These are phyloP conservation scores for Paragorgia papillata DNA, from an alignment of 92 coral and sea anemone species.

Conservation along the genomic window DNA sequence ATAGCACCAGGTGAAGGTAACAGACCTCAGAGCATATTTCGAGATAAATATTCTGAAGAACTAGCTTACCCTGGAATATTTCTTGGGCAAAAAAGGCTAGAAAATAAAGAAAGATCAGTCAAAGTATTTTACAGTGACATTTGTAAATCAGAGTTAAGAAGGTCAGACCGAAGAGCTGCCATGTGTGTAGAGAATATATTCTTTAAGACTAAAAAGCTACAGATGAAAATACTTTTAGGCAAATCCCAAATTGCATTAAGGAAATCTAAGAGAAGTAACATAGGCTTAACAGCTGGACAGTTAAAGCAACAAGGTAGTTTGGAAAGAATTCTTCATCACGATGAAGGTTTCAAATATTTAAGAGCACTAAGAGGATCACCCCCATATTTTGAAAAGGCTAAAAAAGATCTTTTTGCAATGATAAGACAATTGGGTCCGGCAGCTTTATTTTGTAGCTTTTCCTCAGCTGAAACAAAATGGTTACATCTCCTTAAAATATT, in stretches of 20 bases:
- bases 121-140: slow-evolving; percentile 42
- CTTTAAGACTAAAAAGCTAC: slow-evolving; percentile 48
- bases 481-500: slow-evolving; percentile 46
- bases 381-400: slow-evolving; percentile 63
- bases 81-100: too few species aligned
- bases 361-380: slow-evolving; percentile 46
- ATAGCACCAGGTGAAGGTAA: slow-evolving; percentile 58
- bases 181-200: slow-evolving; percentile 51
- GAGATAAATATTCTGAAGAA: too few species aligned
- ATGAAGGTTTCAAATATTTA: slow-evolving; percentile 38
- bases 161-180: slow-evolving; percentile 55
- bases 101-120: slow-evolving; percentile 45
- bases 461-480: slow-evolving; percentile 58
- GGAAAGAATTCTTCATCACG: slow-evolving; percentile 22
- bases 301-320: slow-evolving; percentile 42
- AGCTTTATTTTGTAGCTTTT: slow-evolving; percentile 62
- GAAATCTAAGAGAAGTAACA: slow-evolving; percentile 46
- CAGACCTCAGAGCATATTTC: slow-evolving; percentile 22
- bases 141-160: slow-evolving; percentile 59
- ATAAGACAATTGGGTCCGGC: slow-evolving; percentile 67
- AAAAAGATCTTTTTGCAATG: slow-evolving; percentile 68
- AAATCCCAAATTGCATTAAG: slow-evolving; percentile 43
- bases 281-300: slow-evolving; percentile 40
- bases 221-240: slow-evolving; percentile 52
- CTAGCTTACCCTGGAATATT: too few species aligned